Evolutionary conservation across 2,113 vertebrate genomes (phyloP), one percentile per base, ranked within the genome.

Genomic region (Mixornis gularis): DNA sequence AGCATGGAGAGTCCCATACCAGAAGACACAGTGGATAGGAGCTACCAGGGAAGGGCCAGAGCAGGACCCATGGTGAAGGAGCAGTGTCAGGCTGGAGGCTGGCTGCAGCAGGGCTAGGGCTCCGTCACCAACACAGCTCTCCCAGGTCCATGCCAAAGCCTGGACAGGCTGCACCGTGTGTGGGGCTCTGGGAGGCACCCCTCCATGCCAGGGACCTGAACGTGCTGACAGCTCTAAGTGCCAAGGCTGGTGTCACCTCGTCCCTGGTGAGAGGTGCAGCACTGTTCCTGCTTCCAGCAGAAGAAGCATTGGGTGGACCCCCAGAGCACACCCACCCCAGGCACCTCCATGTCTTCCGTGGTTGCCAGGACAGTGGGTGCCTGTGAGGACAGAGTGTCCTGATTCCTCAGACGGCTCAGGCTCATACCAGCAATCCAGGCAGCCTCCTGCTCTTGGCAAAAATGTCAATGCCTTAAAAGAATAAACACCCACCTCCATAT

Each of bases 251-350:
- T 70, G 73, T 89, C 34, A 84, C 40, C 21, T 78, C 27, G 24
- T 60, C 16, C 11, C 19, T 3, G 12, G 25, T 17, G 13, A 0
- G 0, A 92, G 53, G 49, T 0, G 4, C 52, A 51, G 62, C 2
- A 1, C 34, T 29, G 68, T 29, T 87, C 44, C 53, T 3, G 5
- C 29, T 49, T 90, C 34, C 22, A 36, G 49, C 4, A 5, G 40
- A 52, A 29, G 41, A 76, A 88, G 49, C 0, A 0, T 8, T 29
- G 30, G 24, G 40, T 16, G 38, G 13, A 63, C 17, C 71, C 40
- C 26, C 9, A 4, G 53, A n/a, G 20, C 29, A 20, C 34, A 66
- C 10, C 17, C 5, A 8, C 36, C 21, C 29, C 6, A 3, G 30
- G 36, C 32, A 65, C 5, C 7, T 25, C 30, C 0, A 0, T 38